Evolutionary conservation across 2,797 vertebrate species (phyloP).

Genomic region (Bradypus variegatus): DNA sequence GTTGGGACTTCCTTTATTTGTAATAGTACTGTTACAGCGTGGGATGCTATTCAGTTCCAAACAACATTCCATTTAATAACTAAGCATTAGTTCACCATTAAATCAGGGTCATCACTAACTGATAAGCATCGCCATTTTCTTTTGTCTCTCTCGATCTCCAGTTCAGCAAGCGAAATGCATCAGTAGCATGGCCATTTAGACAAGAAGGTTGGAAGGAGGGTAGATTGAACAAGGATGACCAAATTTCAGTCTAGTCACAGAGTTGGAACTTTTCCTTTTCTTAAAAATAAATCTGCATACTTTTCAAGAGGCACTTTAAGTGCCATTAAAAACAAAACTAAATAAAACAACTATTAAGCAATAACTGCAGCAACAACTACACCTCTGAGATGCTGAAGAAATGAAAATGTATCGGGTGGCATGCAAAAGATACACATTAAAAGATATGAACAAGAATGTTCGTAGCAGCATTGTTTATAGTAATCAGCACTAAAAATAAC

Average conservation of each 20-base stretch:
- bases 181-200: not conserved
- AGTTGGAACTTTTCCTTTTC: constrained; percentile 9
- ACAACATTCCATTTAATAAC: constrained; percentile 64
- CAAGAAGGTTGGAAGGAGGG: not conserved
- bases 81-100: constrained; percentile 48
- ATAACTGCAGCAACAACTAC: not conserved
- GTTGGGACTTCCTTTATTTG: constrained; percentile 62
- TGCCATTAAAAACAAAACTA: constrained; percentile 15
- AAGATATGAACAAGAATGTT: not conserved
- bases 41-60: constrained; percentile 61
- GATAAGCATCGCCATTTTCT: constrained; percentile 51
- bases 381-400: constrained; percentile 1
- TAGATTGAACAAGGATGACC: not conserved
- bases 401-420: not conserved
- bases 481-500: constrained; percentile 18
- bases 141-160: constrained; percentile 22
- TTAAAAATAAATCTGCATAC: not conserved
- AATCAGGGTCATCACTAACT: constrained; percentile 40
- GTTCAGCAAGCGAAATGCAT: not conserved
- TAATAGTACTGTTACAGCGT: constrained; percentile 57
- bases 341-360: not conserved
- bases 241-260: not conserved
- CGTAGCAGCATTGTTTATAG: not conserved
- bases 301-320: constrained; percentile 4
- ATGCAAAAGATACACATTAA: not conserved